These are phyloP conservation scores for Metellina segmentata DNA, from an alignment of 2,888 invertebrate species.

Conservation along the genomic window DNA sequence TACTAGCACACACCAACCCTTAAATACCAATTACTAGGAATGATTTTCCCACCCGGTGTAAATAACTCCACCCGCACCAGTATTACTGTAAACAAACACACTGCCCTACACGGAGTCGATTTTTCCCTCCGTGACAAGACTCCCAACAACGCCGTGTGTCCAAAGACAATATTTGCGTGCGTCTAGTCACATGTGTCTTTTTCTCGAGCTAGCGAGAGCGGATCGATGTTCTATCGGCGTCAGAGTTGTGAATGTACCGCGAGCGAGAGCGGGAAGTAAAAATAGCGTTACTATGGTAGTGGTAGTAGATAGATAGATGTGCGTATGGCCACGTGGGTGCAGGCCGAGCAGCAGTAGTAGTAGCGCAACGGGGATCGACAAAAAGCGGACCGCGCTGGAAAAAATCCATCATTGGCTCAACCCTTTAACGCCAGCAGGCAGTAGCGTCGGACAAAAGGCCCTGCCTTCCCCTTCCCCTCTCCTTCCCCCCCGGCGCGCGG, in stretches of 20 bases:
- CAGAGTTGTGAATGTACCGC: conserved; percentile 66
- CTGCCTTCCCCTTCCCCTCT: conserved; percentile 33
- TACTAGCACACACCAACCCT: too few relatives aligned
- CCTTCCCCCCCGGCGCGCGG: conserved; percentile 59
- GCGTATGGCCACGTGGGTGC: conserved; percentile 53
- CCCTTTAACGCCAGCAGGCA: conserved; percentile 75
- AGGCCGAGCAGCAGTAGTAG: conserved; percentile 29
- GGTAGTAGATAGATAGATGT: conserved; percentile 55
- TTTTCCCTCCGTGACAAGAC: not conserved
- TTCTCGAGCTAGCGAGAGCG: not conserved
- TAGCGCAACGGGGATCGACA: not conserved
- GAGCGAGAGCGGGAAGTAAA: conserved; percentile 44
- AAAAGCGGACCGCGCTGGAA: conserved; percentile 28
- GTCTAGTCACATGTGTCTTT: not conserved
- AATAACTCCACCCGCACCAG: too few relatives aligned
- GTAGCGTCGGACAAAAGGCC: conserved; percentile 70
- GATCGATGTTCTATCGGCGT: conserved; percentile 12
- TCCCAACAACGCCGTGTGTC: not conserved
- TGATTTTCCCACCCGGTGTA: too few relatives aligned
- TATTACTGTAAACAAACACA: too few relatives aligned
- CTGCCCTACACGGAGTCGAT: not conserved
- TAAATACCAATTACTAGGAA: too few relatives aligned
- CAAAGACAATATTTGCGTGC: too few relatives aligned
- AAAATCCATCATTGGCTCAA: conserved; percentile 71
- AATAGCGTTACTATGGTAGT: conserved; percentile 71